Evolutionary conservation across 2,113 vertebrate genomes (phyloP).

Genomic region (Cairina moschata): DNA sequence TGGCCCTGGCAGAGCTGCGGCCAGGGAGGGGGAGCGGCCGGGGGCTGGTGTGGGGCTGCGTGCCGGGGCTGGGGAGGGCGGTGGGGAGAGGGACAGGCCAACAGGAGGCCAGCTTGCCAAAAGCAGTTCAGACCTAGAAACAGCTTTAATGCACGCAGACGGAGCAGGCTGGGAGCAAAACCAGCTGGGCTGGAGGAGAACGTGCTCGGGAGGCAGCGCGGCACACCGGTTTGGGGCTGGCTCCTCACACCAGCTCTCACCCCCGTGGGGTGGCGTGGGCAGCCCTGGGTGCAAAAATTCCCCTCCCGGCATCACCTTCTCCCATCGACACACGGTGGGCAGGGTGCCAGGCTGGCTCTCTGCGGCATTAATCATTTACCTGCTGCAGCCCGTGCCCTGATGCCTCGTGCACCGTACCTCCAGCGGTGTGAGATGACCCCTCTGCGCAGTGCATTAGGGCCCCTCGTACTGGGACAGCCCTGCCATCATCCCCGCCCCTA

Average conservation of each 20-base stretch:
- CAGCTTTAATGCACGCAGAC: conserved; percentile 59
- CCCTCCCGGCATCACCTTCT: background rate
- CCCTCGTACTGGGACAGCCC: background rate
- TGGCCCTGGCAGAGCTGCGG: conserved; percentile 60
- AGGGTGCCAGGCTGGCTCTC: conserved; percentile 24
- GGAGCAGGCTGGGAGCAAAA: conserved; percentile 67
- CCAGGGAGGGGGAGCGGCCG: conserved; percentile 41
- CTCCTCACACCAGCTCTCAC: background rate
- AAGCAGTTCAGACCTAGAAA: conserved; percentile 63
- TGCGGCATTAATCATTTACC: conserved; percentile 39
- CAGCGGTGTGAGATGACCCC: background rate
- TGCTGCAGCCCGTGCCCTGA: background rate
- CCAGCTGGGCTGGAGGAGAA: conserved; percentile 62
- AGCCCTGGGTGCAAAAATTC: background rate
- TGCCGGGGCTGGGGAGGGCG: background rate
- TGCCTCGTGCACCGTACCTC: background rate
- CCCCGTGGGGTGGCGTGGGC: background rate
- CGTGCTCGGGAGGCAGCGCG: conserved; percentile 1
- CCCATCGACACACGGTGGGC: background rate
- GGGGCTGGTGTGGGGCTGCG: background rate
- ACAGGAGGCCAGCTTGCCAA: conserved; percentile 57
- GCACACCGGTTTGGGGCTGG: conserved; percentile 31
- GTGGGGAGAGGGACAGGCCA: background rate
- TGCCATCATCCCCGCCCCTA: background rate
- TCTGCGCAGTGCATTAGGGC: rapidly evolving